Percentiles rank a stretch among this genome's conserved stretches.
phyloP scores from a whole-genome alignment of 2,888 invertebrate species.

The Molorchus minor region DNA sequence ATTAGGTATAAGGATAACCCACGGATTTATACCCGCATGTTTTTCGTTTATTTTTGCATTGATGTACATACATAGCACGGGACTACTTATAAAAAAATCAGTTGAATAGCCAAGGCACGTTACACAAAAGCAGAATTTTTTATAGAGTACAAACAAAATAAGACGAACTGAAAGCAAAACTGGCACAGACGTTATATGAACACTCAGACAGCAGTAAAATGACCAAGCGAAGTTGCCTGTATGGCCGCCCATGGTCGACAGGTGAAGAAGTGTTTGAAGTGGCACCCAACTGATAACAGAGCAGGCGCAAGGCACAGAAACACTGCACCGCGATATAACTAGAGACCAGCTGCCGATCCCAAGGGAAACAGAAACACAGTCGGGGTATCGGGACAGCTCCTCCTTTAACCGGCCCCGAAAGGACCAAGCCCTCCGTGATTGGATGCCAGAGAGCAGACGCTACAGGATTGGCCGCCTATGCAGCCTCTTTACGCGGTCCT shows the following conservation, averaged over 20 bases:
- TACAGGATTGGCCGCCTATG: conserved; percentile 40
- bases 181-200: conserved; percentile 33
- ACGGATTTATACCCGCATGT: too few species aligned
- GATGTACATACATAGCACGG: too few species aligned
- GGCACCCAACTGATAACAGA: conserved; percentile 51
- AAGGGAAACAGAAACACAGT: conserved; percentile 42
- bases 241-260: conserved; percentile 50
- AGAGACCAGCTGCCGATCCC: conserved; percentile 48
- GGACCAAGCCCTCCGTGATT: conserved; percentile 38
- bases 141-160: conserved; percentile 26
- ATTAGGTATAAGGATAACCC: too few species aligned
- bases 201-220: conserved; percentile 38
- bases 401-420: conserved; percentile 31
- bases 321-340: conserved; percentile 36
- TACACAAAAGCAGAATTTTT: conserved; percentile 5
- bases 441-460: conserved; percentile 37
- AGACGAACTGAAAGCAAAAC: conserved; percentile 19
- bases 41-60: too few species aligned
- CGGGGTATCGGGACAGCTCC: conserved; percentile 34
- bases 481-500: conserved; percentile 51
- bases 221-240: conserved; percentile 41
- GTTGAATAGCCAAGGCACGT: too few species aligned
- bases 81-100: too few species aligned
- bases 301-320: conserved; percentile 45
- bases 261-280: conserved; percentile 59